Evolutionary conservation across 2,113 vertebrate species (phyloP), one percentile per base, ranked within the genome.

Genomic region (Corvus cornix): DNA sequence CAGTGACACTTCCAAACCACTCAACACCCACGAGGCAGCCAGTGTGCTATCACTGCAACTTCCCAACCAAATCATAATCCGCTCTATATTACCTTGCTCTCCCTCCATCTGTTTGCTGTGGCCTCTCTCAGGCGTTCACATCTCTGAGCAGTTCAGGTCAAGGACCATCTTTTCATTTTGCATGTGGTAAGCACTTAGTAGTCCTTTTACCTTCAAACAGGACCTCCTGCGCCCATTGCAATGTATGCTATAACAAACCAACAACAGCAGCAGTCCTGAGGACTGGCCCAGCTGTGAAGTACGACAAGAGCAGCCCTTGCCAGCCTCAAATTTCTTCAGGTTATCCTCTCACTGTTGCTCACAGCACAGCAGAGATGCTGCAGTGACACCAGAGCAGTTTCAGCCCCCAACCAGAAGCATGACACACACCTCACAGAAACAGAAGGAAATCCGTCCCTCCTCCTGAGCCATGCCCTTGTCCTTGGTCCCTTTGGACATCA

Each of bases 81-180:
- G 0, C 79, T 80, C 56, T 87, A 11, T 93, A 89, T 93, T 94
- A 91, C 74, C 67, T 83, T 74, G 51, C 59, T 85, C 82, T 94
- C 55, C 44, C 85, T 96, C 93, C 93, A 95, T 96, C 95, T 95
- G 93, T 84, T 94, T 95, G 43, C 72, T 81, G 82, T 84, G 76
- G 79, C 88, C 83, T 86, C 72, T 94, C 90, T 88, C 93, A 80
- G 72, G 48, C 1, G 6, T 74, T 94, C 72, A 67, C 31, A 68
- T 77, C 51, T 93, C 75, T 0, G 59, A 92, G 75, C 52, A 70
- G 83, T 44, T 74, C 7, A 4, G 90, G 92, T 95, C 95, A 96
- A 95, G 90, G 92, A 94, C 68, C 90, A 24, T 52, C 82, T 80
- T 86, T 93, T 30, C 27, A 37, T 93, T 96, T 93, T 83, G 59